Base-by-base conservation (phyloP, 2,888 invertebrate species). In the Nemurella pictetii region DNA sequence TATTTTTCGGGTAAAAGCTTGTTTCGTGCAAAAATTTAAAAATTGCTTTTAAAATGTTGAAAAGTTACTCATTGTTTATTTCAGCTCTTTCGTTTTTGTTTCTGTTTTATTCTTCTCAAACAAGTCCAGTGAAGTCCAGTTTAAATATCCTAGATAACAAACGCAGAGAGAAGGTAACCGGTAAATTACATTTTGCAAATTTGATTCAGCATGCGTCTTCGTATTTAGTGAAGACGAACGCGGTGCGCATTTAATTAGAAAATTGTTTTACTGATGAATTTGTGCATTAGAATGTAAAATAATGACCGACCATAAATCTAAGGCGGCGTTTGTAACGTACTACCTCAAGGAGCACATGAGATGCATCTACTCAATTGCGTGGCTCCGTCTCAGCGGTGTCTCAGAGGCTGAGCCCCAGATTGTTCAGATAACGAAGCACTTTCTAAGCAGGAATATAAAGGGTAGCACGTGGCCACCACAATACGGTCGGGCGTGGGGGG, bases 381-480 rank as follows among this genome's bases (percentile, higher is more conserved):
- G n/a, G 73, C 73, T 0, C 28, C 75, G 27, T 28, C 27, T 75
- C 75, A 4, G 9, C n/a, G 75, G 4, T 15, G 75, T 28, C 28
- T 75, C 26, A 36, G 75, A 1, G 26, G 28, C 75, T 28, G n/a
- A n/a, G n/a, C n/a, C n/a, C 75, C 26, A 75, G 75, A 75, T 75
- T 26, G 27, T 75, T 75, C 28, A 2, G 75, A 25, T 75, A 75
- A 75, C 27, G 26, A 75, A 75, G 75, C 75, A 75, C 75, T 75
- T 75, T 75, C 12, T 75, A 75, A 75, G 75, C 75, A 75, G 75
- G 26, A 75, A 27, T 26, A 55, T 55, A 55, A 55, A 55, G 55
- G 55, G 55, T 55, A 55, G 55, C 55, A 55, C 55, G 20, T 55
- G 55, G 55, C 55, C 55, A 20, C 20, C 55, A 20, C 2, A 55